Evolutionary conservation across 2,113 vertebrate genomes (phyloP), one percentile per base, ranked within the genome.

Genomic region (Pithys albifrons): DNA sequence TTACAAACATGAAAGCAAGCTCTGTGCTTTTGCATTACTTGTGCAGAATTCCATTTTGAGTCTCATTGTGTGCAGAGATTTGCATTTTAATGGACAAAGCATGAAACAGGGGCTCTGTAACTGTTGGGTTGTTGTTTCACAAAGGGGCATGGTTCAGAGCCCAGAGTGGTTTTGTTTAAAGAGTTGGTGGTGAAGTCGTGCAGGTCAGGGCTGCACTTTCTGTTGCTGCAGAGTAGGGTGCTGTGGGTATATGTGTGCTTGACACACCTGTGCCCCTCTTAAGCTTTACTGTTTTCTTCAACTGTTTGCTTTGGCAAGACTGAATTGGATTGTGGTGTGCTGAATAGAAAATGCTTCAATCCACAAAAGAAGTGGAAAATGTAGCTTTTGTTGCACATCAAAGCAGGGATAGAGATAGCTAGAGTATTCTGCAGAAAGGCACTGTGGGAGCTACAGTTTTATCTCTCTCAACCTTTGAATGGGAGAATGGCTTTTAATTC

Each of bases 41-140:
- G 19, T 52, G 19, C 35, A 81, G 91, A 85, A 81, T 84, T 64
- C 57, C 24, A 14, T 78, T 84, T 75, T 72, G 61, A 31, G 31
- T 90, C 45, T 82, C 52, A 22, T 37, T 91, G 67, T 93, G 64
- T 88, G 37, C 58, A 72, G 61, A 74, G 75, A 90, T 96, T 88
- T 82, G 58, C 52, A 79, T 85, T 95, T 85, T 79, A 76, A 70
- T 62, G 41, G 24, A 0, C 41, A 65, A 57, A 58, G 37, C 52
- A 13, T 28, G 33, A 87, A 92, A 65, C 45, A 35, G 14, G 19
- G 22, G n/a, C 66, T 61, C 22, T 69, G 24, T 64, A 33, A 22
- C 45, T 82, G 37, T 7, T 69, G 81, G 27, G 15, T 61, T 85
- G 33, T 64, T 92, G 9, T 39, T 87, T 91, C 69, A 59, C 73